A percentile compares a stretch with the other conserved stretches of the same genome.
Conservation (phyloP, 1,140 invertebrate species). For the Papilio polyxenes region DNA sequence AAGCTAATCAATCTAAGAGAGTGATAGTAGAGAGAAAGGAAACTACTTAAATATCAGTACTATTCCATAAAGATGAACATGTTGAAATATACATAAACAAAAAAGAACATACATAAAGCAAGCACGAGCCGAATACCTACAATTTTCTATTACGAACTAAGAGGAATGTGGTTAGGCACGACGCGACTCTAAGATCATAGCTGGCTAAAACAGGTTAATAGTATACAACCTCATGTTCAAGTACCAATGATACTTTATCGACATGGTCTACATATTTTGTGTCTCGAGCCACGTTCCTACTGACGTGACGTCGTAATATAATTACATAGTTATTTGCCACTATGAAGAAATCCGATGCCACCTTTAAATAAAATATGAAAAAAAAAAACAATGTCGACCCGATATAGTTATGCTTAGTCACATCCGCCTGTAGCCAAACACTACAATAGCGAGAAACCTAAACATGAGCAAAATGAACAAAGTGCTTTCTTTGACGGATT, state of each 20-base stretch:
- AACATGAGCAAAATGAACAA: conserved; percentile 48
- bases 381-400: conserved; percentile 54
- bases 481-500: conserved; percentile 46
- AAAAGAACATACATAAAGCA: neutral
- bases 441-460: conserved; percentile 55
- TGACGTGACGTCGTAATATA: conserved; percentile 31
- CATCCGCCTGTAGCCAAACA: conserved; percentile 57
- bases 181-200: conserved; percentile 56
- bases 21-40: neutral
- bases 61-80: neutral
- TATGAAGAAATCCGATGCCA: conserved; percentile 42
- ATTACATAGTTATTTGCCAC: conserved; percentile 32
- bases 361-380: conserved; percentile 46
- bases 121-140: conserved; percentile 2
- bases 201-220: conserved; percentile 70
- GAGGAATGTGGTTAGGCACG: conserved; percentile 68
- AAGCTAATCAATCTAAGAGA: neutral
- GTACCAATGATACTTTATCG: conserved; percentile 56
- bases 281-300: conserved; percentile 45
- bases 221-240: conserved; percentile 63
- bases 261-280: conserved; percentile 52
- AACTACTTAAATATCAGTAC: neutral
- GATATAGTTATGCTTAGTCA: conserved; percentile 57
- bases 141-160: conserved; percentile 59
- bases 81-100: neutral